Evolutionary conservation across 2,888 invertebrate genomes (phyloP).

Genomic region (Frankliniella fusca): DNA sequence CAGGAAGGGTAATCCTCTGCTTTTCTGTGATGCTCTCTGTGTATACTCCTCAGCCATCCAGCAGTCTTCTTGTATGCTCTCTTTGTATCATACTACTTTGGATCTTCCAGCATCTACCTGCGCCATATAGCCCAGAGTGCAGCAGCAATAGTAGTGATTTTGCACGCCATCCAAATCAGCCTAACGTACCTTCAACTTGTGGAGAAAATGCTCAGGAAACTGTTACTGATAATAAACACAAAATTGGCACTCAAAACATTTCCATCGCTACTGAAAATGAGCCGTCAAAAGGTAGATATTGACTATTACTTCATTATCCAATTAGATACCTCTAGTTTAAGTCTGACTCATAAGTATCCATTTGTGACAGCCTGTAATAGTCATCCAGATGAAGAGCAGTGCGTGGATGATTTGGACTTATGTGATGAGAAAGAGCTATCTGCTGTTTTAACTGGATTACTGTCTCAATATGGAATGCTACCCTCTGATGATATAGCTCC

Average conservation of each 20-base stretch:
- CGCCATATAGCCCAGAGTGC: conserved; percentile 58
- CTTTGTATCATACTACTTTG: too few species aligned
- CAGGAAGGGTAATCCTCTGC: conserved; percentile 46
- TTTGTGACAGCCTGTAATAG: neutral
- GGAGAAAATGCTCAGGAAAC: neutral
- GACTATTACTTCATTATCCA: neutral
- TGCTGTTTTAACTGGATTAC: conserved; percentile 42
- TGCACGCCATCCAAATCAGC: conserved; percentile 30
- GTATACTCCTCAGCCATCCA: conserved; percentile 43
- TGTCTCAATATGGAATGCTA: conserved; percentile 42
- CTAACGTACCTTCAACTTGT: neutral
- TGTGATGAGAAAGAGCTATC: conserved; percentile 43
- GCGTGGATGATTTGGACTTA: conserved; percentile 39
- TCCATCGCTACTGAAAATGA: neutral
- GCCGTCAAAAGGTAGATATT: neutral
- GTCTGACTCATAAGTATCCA: neutral
- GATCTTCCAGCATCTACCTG: neutral
- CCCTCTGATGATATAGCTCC: conserved; percentile 28
- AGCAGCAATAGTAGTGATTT: conserved; percentile 54
- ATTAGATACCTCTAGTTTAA: neutral
- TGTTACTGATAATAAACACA: neutral
- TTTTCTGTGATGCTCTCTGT: conserved; percentile 43
- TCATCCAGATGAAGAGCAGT: neutral
- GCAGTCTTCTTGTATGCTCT: too few species aligned
- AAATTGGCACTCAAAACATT: neutral